Conservation (phyloP, 2,888 invertebrate genomes). For the Apoderus coryli region DNA sequence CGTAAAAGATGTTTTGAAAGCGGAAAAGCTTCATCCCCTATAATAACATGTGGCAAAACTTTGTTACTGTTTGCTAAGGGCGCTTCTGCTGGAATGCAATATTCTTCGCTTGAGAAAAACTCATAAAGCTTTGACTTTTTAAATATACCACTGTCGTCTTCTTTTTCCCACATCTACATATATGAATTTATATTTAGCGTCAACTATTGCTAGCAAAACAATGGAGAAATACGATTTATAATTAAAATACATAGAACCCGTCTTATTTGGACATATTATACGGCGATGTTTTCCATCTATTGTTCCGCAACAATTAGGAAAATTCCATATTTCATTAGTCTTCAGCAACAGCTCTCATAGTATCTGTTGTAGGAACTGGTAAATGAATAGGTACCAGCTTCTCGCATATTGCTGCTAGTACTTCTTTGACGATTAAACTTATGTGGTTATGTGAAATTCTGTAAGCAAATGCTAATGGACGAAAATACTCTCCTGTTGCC, state of each 20-base stretch:
- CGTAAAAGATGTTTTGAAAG: too few species aligned
- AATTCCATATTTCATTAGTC: conserved; percentile 3
- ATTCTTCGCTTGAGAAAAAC: conserved; percentile 7
- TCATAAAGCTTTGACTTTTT: conserved; percentile 4
- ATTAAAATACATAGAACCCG: conserved; percentile 7
- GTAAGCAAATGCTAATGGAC: not conserved
- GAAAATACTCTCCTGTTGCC: not conserved
- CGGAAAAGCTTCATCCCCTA: too few species aligned
- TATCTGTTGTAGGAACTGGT: not conserved
- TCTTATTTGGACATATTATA: conserved; percentile 1
- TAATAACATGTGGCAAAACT: conserved; percentile 8
- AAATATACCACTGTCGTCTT: conserved; percentile 8
- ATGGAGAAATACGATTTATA: conserved; percentile 4
- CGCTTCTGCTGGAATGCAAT: conserved; percentile 8
- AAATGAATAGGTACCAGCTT: conserved; percentile 3
- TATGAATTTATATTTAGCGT: conserved; percentile 6
- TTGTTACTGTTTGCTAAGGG: conserved; percentile 6
- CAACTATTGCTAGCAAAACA: conserved; percentile 3
- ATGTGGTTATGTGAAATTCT: conserved; percentile 2
- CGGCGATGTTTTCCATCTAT: conserved; percentile 6
- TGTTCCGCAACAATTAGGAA: conserved; percentile 5
- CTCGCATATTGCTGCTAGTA: not conserved
- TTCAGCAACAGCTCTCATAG: conserved; percentile 3
- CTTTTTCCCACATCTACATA: conserved; percentile 6
- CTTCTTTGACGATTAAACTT: not conserved